Base-by-base conservation (phyloP, 1,140 invertebrate genomes). In the Habropoda laboriosa region DNA sequence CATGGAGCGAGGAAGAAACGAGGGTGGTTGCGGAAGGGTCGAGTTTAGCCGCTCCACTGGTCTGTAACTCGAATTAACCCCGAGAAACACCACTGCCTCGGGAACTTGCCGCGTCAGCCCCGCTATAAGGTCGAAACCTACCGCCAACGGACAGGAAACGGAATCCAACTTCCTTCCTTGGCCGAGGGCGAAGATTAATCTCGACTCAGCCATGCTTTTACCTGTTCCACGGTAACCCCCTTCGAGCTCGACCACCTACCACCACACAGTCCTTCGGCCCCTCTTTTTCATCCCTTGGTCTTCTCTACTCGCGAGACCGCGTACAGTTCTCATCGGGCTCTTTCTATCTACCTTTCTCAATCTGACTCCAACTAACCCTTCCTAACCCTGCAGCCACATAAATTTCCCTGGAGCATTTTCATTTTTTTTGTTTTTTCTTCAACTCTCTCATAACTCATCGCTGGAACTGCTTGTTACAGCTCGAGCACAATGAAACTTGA, bases 31-130 rank as follows among this genome's bases (percentile, higher is more conserved):
- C 82, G 79, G 79, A 86, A 88, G 87, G 87, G 86, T 79, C 74
- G 82, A 91, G 87, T 92, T 93, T 91, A 92, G 87, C 75, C 89
- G 91, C 91, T 93, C 87, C 90, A 88, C 84, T 92, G 91, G 88
- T 89, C 90, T 92, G 90, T 92, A 93, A 92, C 91, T 91, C 87
- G 83, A 91, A 85, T 82, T 89, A 89, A 86, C 78, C 87, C 85
- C 73, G 88, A 89, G 89, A 89, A 91, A 91, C 89, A 89, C 79
- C 83, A 85, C 84, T 86, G 70, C 79, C 78, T 45, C 74, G 67
- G 63, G 21, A 90, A 92, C 80, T 91, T 91, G 90, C 91, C 85
- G 83, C 88, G 89, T 92, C 91, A 91, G 91, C 86, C 86, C 74
- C 60, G 82, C 73, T 86, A 76, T 68, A 75, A 81, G 85, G 61